Base-by-base conservation (phyloP, 2,888 invertebrate genomes). In the Alcis repandata region DNA sequence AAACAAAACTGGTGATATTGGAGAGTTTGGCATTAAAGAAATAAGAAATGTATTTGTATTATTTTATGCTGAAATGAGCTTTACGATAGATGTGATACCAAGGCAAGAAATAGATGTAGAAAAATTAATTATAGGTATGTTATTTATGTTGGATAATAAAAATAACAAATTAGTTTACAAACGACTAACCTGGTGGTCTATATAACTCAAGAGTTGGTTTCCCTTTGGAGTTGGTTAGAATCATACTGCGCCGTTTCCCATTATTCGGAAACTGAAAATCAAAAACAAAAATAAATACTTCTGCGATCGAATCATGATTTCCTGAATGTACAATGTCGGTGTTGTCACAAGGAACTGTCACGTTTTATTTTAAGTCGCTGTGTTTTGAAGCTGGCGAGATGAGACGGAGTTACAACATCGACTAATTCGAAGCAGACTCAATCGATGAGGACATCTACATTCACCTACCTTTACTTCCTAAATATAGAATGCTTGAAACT, bases 141-240 rank as follows among this genome's bases (percentile, higher is more conserved):
- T 32, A 11, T 45, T 7, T 11, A 15, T 15, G 9, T 48, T 15
- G n/a, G 22, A 15, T 46, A 45, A 22, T 15, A 7, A 49, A 32
- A n/a, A 2, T 1, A 15, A n/a, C 13, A 6, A 20, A 20, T 19
- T 11, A n/a, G n/a, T n/a, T 41, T n/a, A 43, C n/a, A 27, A 43
- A 45, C 9, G 9, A 94, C 94, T 94, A 87, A 97, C 97, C 98
- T 86, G 98, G 98, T 67, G 98, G 98, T 82, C 97, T 95, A 87
- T 98, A 98, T 78, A 98, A 97, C 92, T 98, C 97, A 91, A 98
- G 95, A 22, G 97, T 96, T 11, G 98, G 98, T 87, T 98, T 98
- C 56, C 96, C 95, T 84, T 96, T 95, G 20, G 91, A 84, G 74
- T 95, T 94, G 71, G 95, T 95, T 83, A 96, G 94, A 72, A 96